Base-by-base conservation (phyloP, 2,888 invertebrate genomes). In the Gisinianus flammeolus region DNA sequence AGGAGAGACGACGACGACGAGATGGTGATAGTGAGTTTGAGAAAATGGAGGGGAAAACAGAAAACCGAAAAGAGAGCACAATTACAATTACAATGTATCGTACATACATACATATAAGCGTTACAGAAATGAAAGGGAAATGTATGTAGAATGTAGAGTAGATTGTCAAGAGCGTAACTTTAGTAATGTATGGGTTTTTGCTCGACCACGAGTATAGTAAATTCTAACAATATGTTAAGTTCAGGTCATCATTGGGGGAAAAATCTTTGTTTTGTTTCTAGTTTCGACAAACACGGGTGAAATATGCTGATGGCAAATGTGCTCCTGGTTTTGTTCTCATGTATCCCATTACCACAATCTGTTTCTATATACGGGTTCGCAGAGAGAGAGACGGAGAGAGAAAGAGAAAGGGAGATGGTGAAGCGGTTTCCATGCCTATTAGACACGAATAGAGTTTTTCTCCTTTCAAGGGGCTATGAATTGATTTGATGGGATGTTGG, bases 301-400 rank as follows among this genome's bases (percentile, higher is more conserved):
- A 72, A 72, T 72, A 72, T 72, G 72, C 72, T 72, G 58, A 58
- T 72, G 72, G 72, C 58, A 72, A 72, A 72, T 58, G 24, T 70
- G 44, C 30, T 70, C 62, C 62, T 62, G 62, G 62, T 62, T 62
- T 24, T 6, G 26, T 62, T 71, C 71, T 71, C 72, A 62, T 72
- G 62, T 31, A 58, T 58, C 31, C 72, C 62, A 58, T 70, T 54
- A 70, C 54, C 54, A 35, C 68, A 69, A 70, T 26, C 24, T 70
- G 52, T 33, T 69, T 24, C 24, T 52, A 22, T 28, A 30, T n/a
- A 31, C 44, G 3, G 16, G 31, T 12, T 28, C 5, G n/a, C 4
- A 10, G 31, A 30, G 31, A 6, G 26, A 66, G 66, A n/a, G 30
- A 26, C 2, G 30, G 24, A 22, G 67, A 67, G 33, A 62, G 19